phyloP scores from a whole-genome alignment of 2,888 invertebrate genomes.

The Tenthredo livida region DNA sequence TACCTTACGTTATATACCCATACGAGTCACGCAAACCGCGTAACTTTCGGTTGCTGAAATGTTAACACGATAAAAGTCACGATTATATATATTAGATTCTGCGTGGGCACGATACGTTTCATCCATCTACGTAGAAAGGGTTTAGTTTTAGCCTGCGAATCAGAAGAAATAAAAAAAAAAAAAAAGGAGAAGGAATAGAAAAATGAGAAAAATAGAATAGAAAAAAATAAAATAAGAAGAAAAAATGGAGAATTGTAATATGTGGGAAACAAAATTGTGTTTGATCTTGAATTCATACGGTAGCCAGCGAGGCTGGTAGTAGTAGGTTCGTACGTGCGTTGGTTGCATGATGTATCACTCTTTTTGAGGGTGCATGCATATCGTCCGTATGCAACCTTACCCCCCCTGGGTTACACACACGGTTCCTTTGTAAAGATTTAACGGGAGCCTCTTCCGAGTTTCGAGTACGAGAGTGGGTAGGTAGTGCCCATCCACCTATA shows the following conservation, averaged over 20 bases:
- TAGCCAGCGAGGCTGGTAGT: background rate
- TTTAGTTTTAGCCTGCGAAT: too few species aligned
- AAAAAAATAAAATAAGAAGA: background rate
- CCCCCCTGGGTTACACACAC: background rate
- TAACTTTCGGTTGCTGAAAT: conserved; percentile 15
- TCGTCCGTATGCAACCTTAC: background rate
- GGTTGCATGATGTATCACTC: conserved; percentile 33
- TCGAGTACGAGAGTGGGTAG: conserved; percentile 19
- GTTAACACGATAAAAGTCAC: conserved; percentile 33
- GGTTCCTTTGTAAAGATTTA: conserved; percentile 41
- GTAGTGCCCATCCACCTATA: background rate
- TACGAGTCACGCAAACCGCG: conserved; percentile 23
- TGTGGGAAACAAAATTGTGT: conserved; percentile 9
- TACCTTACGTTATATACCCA: background rate
- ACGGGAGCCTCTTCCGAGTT: conserved; percentile 38
- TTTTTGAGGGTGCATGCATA: conserved; percentile 28
- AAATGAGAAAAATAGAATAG: background rate
- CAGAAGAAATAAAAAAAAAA: too few species aligned
- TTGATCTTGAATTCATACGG: conserved; percentile 49
- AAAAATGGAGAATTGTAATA: conserved; percentile 27
- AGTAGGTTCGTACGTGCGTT: background rate
- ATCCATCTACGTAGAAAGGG: too few species aligned
- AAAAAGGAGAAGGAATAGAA: background rate
- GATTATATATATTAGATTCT: background rate
- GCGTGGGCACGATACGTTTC: too few species aligned